phyloP scores from a whole-genome alignment of 2,113 vertebrate species.

The Hippolais icterina region DNA sequence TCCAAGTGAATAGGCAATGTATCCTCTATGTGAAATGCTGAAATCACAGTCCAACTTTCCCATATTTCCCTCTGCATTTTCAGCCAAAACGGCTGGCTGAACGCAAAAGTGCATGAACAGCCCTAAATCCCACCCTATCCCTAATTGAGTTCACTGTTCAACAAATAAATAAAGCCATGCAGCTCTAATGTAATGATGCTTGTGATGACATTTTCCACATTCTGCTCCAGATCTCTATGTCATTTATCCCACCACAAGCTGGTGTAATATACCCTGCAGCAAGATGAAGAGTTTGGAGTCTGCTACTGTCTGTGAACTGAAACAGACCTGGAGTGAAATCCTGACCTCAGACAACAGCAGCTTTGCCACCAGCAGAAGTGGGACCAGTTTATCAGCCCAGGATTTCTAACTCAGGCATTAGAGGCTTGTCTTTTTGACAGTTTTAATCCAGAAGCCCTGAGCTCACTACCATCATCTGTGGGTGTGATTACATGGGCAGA shows the following conservation, averaged over 20 bases:
- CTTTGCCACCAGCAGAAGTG: constrained; percentile 3
- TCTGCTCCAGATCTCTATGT: constrained; percentile 26
- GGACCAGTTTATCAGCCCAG: not conserved
- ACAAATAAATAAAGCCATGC: constrained; percentile 41
- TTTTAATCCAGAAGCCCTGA: constrained; percentile 27
- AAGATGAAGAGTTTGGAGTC: not conserved
- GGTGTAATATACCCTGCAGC: not conserved
- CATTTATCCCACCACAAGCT: constrained; percentile 20
- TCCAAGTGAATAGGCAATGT: constrained; percentile 8
- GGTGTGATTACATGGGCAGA: not conserved
- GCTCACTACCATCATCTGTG: not conserved
- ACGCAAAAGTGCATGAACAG: not conserved
- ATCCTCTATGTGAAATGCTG: not conserved
- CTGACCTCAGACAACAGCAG: constrained; percentile 34
- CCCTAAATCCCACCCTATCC: constrained; percentile 36
- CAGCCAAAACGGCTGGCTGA: constrained; percentile 45
- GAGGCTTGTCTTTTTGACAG: constrained; percentile 23
- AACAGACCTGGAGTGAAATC: constrained; percentile 33
- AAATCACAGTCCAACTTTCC: not conserved
- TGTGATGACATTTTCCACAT: constrained; percentile 51
- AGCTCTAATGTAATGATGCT: constrained; percentile 4
- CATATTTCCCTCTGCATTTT: not conserved
- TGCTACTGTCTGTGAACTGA: constrained; percentile 44
- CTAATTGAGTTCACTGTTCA: constrained; percentile 17
- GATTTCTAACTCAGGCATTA: constrained; percentile 23